These are phyloP conservation scores for Cyclura pinguis DNA, from an alignment of 2,797 vertebrate species.

Conservation along the genomic window DNA sequence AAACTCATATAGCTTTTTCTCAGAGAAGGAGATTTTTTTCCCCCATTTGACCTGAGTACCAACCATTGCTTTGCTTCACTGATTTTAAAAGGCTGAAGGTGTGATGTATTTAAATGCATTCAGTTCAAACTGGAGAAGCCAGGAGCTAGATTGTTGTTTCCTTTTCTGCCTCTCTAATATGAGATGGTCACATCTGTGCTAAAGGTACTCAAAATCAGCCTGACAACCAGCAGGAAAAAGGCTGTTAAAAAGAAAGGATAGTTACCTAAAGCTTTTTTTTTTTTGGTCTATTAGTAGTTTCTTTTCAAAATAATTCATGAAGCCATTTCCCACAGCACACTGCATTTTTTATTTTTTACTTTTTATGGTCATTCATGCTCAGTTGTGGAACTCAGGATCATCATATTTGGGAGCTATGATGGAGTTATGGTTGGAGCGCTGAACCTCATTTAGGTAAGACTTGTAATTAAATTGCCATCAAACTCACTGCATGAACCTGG, in stretches of 20 bases:
- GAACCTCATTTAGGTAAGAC: neutral
- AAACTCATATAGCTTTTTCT: slow-evolving; percentile 32
- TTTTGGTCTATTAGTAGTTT: neutral
- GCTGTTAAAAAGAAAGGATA: neutral
- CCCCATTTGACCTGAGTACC: slow-evolving; percentile 26
- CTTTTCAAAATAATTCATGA: neutral
- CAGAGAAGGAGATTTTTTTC: neutral
- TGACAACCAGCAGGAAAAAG: neutral
- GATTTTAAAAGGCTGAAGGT: slow-evolving; percentile 23
- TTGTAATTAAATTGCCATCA: neutral
- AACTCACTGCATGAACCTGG: neutral
- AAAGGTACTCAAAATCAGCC: slow-evolving; percentile 22
- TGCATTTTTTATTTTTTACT: neutral
- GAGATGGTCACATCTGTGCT: neutral
- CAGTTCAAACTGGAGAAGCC: slow-evolving; percentile 18
- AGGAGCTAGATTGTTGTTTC: neutral
- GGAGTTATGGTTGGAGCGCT: neutral
- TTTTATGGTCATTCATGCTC: too few species aligned
- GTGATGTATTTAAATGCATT: slow-evolving; percentile 11
- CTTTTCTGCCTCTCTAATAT: neutral
- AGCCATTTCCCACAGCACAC: neutral
- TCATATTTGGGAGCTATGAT: neutral
- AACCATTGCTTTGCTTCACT: neutral
- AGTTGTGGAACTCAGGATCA: neutral
- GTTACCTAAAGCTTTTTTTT: neutral